Percentiles rank a stretch among this genome's conserved stretches.
Conservation (phyloP, 2,797 vertebrate genomes). For the Chelidonichthys spinosus region DNA sequence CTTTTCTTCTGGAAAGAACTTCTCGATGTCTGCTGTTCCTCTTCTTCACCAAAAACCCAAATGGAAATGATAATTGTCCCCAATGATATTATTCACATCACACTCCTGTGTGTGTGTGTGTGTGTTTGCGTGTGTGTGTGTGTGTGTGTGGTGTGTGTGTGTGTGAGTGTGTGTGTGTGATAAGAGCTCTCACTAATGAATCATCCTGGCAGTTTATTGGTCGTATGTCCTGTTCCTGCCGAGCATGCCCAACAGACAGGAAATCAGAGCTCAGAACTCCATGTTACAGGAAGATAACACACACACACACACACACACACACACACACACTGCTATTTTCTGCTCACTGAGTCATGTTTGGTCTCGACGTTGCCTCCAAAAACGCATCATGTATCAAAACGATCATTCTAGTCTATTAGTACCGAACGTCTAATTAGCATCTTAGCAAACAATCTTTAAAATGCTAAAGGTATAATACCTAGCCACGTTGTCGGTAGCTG, state of each 20-base stretch:
- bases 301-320: slow-evolving; percentile 28
- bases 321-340: slow-evolving; percentile 14
- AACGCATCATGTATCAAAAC: not conserved
- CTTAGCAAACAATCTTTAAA: not conserved
- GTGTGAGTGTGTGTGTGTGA: slow-evolving; percentile 18
- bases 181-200: slow-evolving; percentile 13
- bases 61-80: slow-evolving; percentile 21
- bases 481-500: too few species aligned
- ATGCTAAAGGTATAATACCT: too few species aligned
- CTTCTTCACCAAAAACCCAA: slow-evolving; percentile 3
- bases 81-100: not conserved
- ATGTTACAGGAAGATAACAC: slow-evolving; percentile 69
- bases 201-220: slow-evolving; percentile 50
- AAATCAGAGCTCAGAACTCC: slow-evolving; percentile 60
- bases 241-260: slow-evolving; percentile 35
- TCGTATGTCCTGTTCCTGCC: slow-evolving; percentile 44
- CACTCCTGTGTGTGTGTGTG: slow-evolving; percentile 5
- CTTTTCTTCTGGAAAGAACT: slow-evolving; percentile 51
- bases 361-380: not conserved
- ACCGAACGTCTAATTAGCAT: not conserved
- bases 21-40: slow-evolving; percentile 17
- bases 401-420: not conserved
- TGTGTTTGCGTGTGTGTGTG: not conserved
- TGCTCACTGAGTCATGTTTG: not conserved
- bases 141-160: too few species aligned